Evolutionary conservation across 2,888 invertebrate species (phyloP).

Genomic region (Caenorhabditis drosophilae): DNA sequence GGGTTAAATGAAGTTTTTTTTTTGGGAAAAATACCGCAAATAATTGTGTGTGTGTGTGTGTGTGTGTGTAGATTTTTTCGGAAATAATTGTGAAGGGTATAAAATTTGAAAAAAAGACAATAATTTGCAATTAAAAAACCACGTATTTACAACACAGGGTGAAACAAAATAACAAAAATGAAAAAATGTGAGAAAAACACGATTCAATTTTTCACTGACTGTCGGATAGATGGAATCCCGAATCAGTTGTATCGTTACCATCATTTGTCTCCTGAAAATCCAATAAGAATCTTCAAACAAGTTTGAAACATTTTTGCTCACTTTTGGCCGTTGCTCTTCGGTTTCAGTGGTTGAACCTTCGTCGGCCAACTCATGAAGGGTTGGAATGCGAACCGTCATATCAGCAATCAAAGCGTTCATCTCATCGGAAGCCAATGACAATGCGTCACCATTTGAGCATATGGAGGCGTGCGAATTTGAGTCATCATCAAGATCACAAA

Average conservation of each 20-base stretch:
- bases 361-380: slow-evolving; percentile 37
- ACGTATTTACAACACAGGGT: slow-evolving; percentile 41
- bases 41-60: no score
- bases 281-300: not conserved
- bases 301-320: slow-evolving; percentile 1
- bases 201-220: slow-evolving; percentile 19
- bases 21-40: no score
- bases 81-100: not conserved
- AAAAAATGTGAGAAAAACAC: no score
- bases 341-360: slow-evolving; percentile 44
- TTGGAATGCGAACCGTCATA: slow-evolving; percentile 55
- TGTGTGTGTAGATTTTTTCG: no score
- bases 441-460: slow-evolving; percentile 58
- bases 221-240: slow-evolving; percentile 48
- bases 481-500: slow-evolving; percentile 63
- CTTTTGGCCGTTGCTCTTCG: slow-evolving; percentile 37
- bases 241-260: slow-evolving; percentile 56
- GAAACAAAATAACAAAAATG: not conserved
- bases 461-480: slow-evolving; percentile 62
- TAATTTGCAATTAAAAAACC: slow-evolving; percentile 7
- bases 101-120: not conserved
- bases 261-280: slow-evolving; percentile 47
- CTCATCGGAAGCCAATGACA: slow-evolving; percentile 64
- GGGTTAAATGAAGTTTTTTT: no score
- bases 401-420: slow-evolving; percentile 66